Percentiles rank a stretch among this genome's conserved stretches.
Conservation (phyloP, 2,797 vertebrate genomes). For the Sebastes nivosus region DNA sequence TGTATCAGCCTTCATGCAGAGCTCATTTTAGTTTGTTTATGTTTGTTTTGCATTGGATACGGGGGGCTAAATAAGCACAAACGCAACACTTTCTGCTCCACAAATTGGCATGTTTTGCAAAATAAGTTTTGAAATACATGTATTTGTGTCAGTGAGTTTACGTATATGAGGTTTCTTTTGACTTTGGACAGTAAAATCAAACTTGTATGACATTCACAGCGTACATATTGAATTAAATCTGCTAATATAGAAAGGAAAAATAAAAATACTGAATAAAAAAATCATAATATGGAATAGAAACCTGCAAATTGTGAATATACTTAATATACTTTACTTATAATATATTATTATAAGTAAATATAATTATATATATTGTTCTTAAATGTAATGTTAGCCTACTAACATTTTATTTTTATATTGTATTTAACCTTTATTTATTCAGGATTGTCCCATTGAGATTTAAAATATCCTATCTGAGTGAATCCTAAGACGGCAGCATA, state of each 20-base stretch:
- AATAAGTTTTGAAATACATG: background rate
- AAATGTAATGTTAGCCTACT: background rate
- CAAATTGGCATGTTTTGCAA: background rate
- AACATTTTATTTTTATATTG: background rate
- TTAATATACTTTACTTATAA: no score
- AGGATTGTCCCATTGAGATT: background rate
- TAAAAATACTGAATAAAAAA: background rate
- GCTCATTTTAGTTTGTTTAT: constrained; percentile 31
- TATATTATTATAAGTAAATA: no score
- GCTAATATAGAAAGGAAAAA: background rate
- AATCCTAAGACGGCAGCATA: background rate
- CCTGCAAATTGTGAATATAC: background rate
- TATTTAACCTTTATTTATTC: background rate
- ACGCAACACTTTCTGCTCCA: background rate
- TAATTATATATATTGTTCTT: background rate
- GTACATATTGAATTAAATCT: background rate
- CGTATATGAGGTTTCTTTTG: background rate
- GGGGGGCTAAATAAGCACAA: constrained; percentile 22
- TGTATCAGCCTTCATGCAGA: constrained; percentile 13
- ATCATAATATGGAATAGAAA: background rate
- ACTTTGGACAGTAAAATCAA: background rate
- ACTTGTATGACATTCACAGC: background rate
- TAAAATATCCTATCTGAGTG: background rate
- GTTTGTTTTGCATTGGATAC: constrained; percentile 6
- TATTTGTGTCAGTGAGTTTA: background rate